phyloP scores from a whole-genome alignment of 1,140 invertebrate species.

The Tetranychus cinnabarinus region DNA sequence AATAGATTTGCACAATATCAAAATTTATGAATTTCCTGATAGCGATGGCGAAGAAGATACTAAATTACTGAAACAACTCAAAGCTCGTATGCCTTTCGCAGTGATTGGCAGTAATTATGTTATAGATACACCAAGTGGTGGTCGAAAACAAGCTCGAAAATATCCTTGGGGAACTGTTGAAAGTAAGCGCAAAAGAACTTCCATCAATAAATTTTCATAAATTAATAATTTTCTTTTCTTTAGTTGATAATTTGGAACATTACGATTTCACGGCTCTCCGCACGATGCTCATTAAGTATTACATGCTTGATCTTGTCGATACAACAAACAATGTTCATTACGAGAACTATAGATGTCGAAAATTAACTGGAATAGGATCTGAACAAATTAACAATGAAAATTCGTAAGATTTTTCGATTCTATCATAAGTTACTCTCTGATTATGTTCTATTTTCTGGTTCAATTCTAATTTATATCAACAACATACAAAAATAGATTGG shows the following conservation, averaged over 20 bases:
- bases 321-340: constrained; percentile 31
- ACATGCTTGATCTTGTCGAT: constrained; percentile 29
- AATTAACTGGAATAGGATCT: constrained; percentile 45
- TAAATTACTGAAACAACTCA: constrained; percentile 44
- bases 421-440: too few relatives aligned
- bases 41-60: constrained; percentile 41
- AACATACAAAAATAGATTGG: too few relatives aligned
- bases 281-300: constrained; percentile 60
- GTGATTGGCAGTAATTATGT: constrained; percentile 92
- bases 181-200: constrained; percentile 26
- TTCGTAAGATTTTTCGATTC: not conserved
- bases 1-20: constrained; percentile 90
- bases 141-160: constrained; percentile 52
- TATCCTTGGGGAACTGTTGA: constrained; percentile 97
- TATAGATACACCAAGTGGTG: constrained; percentile 33
- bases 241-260: constrained; percentile 93
- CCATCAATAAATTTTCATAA: not conserved
- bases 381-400: constrained; percentile 32
- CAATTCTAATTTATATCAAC: too few relatives aligned
- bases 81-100: constrained; percentile 72
- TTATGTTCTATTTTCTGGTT: too few relatives aligned
- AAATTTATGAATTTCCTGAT: constrained; percentile 95
- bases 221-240: constrained; percentile 13
- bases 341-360: constrained; percentile 40
- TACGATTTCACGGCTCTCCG: constrained; percentile 93